Conservation (phyloP, 2,113 vertebrate genomes). For the Geothlypis trichas region DNA sequence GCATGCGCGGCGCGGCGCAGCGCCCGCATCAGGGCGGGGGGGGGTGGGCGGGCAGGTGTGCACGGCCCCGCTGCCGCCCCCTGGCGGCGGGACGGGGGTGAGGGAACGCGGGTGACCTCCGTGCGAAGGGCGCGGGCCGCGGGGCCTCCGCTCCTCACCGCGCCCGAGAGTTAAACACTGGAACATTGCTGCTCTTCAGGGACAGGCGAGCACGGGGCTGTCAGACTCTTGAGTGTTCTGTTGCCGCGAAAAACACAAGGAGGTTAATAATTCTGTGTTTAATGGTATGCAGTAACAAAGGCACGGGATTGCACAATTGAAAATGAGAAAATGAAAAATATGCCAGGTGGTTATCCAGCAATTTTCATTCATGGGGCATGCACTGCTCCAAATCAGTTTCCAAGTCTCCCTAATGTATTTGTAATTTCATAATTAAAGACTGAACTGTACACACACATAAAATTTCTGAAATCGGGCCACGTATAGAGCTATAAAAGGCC, state of each 20-base stretch:
- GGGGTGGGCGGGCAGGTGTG: no score
- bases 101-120: not conserved
- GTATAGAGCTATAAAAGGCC: not conserved
- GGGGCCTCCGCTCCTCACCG: rapidly evolving
- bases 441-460: not conserved
- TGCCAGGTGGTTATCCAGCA: not conserved
- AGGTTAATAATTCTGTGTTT: not conserved
- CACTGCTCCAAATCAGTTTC: not conserved
- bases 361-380: not conserved
- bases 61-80: no score
- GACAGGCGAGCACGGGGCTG: not conserved
- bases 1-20: no score
- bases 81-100: not conserved
- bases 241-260: not conserved
- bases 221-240: not conserved
- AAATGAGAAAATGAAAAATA: not conserved
- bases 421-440: not conserved
- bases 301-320: not conserved
- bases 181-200: not conserved
- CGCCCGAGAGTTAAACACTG: rapidly evolving
- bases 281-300: not conserved
- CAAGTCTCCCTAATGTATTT: not conserved
- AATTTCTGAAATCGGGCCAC: not conserved
- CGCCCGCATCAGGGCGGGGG: no score
- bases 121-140: rapidly evolving